Evolutionary conservation across 2,113 vertebrate genomes (phyloP), one percentile per base, ranked within the genome.

Genomic region (Atlantisia rogersi): DNA sequence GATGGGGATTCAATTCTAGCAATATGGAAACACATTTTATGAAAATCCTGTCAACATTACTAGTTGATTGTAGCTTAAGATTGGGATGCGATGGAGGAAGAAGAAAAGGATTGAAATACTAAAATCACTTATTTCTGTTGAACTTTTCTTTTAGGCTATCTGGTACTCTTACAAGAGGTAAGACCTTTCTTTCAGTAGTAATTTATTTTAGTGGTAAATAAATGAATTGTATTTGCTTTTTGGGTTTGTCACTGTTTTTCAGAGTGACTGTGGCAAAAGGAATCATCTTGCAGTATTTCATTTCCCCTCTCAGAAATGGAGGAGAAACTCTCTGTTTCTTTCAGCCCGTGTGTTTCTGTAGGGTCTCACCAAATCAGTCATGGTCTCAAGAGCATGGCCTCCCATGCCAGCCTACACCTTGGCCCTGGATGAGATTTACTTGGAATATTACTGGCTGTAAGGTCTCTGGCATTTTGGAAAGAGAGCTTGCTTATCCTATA

Each of bases 381-480:
- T 5, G 6, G 20, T 55, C 26, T 74, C 63, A 46, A 42, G 28
- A 28, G 9, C 0, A 8, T 0, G 2, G 8, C 29, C 15, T 73
- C 18, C 37, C 55, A 7, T 37, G 48, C 18, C 69, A 81, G 73
- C 32, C 22, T 74, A 37, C 28, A 52, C 14, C 50, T 75, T 24
- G 6, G 40, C 26, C 19, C 25, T 46, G 28, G 31, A 4, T 50
- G 64, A 77, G 15, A 14, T 7, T 80, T 74, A 4, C 28, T 50
- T 68, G 25, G 31, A 80, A 28, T 13, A n/a, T 62, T 64, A 5
- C 42, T 48, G 60, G 5, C 58, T 91, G 37, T 11, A 15, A 15
- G 10, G 29, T 11, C 42, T 40, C 52, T 35, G n/a, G 5, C 2
- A 32, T 68, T 65, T 35, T 44, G 46, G 39, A 37, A 18, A 21